Percentiles rank a stretch among this genome's conserved stretches.
Evolutionary conservation across 2,113 vertebrate genomes (phyloP).

Genomic region (Symphodus melops): DNA sequence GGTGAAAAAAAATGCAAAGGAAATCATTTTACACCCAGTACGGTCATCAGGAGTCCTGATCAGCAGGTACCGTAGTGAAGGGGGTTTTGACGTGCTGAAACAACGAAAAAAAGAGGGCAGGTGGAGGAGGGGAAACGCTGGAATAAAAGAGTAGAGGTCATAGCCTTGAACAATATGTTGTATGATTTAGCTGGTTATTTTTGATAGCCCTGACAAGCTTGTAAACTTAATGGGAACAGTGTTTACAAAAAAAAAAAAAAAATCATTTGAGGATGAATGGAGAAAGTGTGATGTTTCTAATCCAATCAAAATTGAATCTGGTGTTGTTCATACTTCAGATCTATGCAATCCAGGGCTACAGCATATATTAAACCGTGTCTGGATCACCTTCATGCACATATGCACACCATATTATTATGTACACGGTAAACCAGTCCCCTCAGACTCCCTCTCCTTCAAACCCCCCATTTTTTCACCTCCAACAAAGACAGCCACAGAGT

Average conservation of each 20-base stretch:
- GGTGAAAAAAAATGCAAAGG: slow-evolving; percentile 69
- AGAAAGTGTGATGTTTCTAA: slow-evolving; percentile 15
- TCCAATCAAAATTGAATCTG: slow-evolving; percentile 43
- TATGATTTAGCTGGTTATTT: neutral
- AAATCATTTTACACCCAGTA: slow-evolving; percentile 70
- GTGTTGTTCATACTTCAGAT: slow-evolving; percentile 11
- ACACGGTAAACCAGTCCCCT: slow-evolving; percentile 53
- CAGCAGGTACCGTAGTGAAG: slow-evolving; percentile 66
- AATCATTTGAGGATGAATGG: slow-evolving; percentile 1
- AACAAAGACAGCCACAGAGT: slow-evolving; percentile 43
- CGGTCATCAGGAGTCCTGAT: slow-evolving; percentile 68
- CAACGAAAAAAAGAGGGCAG: slow-evolving; percentile 48
- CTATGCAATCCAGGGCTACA: slow-evolving; percentile 53
- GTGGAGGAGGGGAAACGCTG: slow-evolving; percentile 14
- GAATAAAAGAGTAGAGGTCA: slow-evolving; percentile 26
- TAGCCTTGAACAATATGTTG: slow-evolving; percentile 20
- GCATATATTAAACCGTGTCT: slow-evolving; percentile 62
- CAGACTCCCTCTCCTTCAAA: slow-evolving; percentile 50
- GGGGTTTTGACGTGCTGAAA: slow-evolving; percentile 66
- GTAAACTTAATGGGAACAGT: neutral
- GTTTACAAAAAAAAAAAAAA: neutral
- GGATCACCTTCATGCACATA: slow-evolving; percentile 75
- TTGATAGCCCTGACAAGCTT: neutral
- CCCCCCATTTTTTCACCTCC: slow-evolving; percentile 40
- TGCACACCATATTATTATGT: slow-evolving; percentile 66